A percentile compares a stretch with the other conserved stretches of the same genome.
phyloP scores from a whole-genome alignment of 2,888 invertebrate species.

The Phyllotreta cruciferae region DNA sequence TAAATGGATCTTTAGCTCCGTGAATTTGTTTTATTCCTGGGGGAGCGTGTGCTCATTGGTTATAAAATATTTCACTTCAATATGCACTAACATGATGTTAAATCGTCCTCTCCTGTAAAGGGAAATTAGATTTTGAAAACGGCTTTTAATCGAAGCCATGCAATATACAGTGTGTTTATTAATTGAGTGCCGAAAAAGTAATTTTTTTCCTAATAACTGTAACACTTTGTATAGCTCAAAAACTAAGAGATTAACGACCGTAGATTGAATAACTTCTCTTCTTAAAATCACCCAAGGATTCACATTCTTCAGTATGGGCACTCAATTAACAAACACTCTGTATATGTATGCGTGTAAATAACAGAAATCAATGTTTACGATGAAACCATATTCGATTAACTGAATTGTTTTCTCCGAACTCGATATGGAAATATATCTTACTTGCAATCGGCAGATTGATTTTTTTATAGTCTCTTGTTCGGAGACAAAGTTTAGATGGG shows the following conservation, averaged over 20 bases:
- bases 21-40: slow-evolving; percentile 19
- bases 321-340: too few relatives aligned
- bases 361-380: slow-evolving; percentile 39
- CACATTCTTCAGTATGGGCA: too few relatives aligned
- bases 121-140: too few relatives aligned
- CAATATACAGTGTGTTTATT: too few relatives aligned
- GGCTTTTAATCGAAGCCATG: background rate
- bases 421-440: slow-evolving; percentile 51
- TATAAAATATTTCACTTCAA: background rate
- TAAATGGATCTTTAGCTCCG: slow-evolving; percentile 31
- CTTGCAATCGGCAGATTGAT: slow-evolving; percentile 54
- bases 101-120: too few relatives aligned
- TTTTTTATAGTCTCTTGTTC: slow-evolving; percentile 45
- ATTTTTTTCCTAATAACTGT: too few relatives aligned
- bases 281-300: too few relatives aligned
- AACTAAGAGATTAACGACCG: too few relatives aligned
- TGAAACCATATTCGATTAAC: slow-evolving; percentile 41
- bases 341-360: too few relatives aligned
- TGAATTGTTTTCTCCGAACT: slow-evolving; percentile 48
- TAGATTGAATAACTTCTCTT: too few relatives aligned
- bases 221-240: too few relatives aligned
- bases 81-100: background rate
- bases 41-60: slow-evolving; percentile 15
- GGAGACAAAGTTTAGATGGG: slow-evolving; percentile 38
- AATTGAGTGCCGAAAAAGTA: too few relatives aligned